A percentile compares a stretch with the other conserved stretches of the same genome.
These are phyloP conservation scores for Parthenolecanium corni DNA, from an alignment of 2,888 invertebrate species.

Conservation along the genomic window DNA sequence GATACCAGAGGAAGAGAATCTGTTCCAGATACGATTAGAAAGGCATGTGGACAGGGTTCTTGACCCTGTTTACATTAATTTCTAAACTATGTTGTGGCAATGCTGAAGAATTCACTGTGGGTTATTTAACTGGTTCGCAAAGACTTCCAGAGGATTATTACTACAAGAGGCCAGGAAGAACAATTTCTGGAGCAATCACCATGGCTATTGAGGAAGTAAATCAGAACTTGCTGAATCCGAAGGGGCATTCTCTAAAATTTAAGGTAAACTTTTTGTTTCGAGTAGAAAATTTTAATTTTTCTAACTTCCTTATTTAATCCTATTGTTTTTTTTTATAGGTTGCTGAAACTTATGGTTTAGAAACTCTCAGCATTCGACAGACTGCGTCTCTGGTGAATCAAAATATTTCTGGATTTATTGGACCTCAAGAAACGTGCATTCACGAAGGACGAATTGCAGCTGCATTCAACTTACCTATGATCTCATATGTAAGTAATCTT, in stretches of 20 bases:
- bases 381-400: slow-evolving; percentile 73
- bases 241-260: slow-evolving; percentile 31
- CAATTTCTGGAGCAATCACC: slow-evolving; percentile 71
- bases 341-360: slow-evolving; percentile 83
- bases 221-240: slow-evolving; percentile 30
- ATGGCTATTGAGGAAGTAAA: slow-evolving; percentile 69
- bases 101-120: slow-evolving; percentile 52
- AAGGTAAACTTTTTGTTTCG: slow-evolving; percentile 48
- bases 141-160: slow-evolving; percentile 62
- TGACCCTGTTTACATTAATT: slow-evolving; percentile 12
- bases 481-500: slow-evolving; percentile 78
- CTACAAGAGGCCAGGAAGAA: slow-evolving; percentile 64
- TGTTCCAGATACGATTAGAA: neutral
- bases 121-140: slow-evolving; percentile 76
- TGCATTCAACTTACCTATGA: slow-evolving; percentile 88
- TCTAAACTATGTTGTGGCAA: slow-evolving; percentile 11
- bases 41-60: slow-evolving; percentile 25
- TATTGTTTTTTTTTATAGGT: slow-evolving; percentile 41
- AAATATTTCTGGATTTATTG: slow-evolving; percentile 78
- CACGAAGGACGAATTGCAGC: slow-evolving; percentile 90
- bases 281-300: slow-evolving; percentile 43
- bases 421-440: slow-evolving; percentile 79
- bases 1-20: too few species aligned
- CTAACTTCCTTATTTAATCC: too few species aligned
- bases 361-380: slow-evolving; percentile 70